These are phyloP conservation scores for Hippocampus barbouri DNA, from an alignment of 2,113 vertebrate genomes.

Conservation along the genomic window DNA sequence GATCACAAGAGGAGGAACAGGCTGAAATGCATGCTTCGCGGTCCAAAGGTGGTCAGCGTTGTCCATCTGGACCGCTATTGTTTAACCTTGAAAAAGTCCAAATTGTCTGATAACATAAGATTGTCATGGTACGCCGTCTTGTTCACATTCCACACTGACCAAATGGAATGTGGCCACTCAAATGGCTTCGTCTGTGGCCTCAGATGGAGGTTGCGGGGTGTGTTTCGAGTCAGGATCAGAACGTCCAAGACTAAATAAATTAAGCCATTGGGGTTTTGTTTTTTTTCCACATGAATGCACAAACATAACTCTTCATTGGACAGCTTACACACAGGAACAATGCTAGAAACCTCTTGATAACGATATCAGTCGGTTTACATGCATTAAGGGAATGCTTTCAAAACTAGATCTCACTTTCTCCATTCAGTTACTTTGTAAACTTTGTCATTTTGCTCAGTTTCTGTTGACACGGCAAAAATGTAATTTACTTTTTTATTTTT, in stretches of 20 bases:
- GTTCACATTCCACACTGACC: conserved; percentile 64
- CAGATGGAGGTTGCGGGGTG: conserved; percentile 41
- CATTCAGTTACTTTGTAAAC: not conserved
- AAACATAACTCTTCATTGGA: conserved; percentile 26
- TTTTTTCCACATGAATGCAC: conserved; percentile 41
- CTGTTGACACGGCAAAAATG: not conserved
- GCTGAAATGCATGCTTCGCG: conserved; percentile 59
- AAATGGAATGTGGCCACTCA: conserved; percentile 57
- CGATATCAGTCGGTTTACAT: not conserved
- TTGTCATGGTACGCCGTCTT: conserved; percentile 46
- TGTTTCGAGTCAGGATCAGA: conserved; percentile 46
- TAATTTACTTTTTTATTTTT: too few species aligned
- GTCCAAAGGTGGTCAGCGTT: conserved; percentile 41
- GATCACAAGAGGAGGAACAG: conserved; percentile 59
- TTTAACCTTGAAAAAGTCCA: conserved; percentile 48
- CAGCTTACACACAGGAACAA: conserved; percentile 33
- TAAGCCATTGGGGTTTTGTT: conserved; percentile 36
- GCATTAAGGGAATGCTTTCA: not conserved
- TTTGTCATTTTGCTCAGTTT: not conserved
- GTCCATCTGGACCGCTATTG: conserved; percentile 60
- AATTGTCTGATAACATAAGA: conserved; percentile 63
- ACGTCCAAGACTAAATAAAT: conserved; percentile 58
- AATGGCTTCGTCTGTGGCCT: conserved; percentile 68
- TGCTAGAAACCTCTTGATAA: conserved; percentile 9
- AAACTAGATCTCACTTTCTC: not conserved